phyloP scores from a whole-genome alignment of 2,113 vertebrate species.

The Emydocephalus ijimae region DNA sequence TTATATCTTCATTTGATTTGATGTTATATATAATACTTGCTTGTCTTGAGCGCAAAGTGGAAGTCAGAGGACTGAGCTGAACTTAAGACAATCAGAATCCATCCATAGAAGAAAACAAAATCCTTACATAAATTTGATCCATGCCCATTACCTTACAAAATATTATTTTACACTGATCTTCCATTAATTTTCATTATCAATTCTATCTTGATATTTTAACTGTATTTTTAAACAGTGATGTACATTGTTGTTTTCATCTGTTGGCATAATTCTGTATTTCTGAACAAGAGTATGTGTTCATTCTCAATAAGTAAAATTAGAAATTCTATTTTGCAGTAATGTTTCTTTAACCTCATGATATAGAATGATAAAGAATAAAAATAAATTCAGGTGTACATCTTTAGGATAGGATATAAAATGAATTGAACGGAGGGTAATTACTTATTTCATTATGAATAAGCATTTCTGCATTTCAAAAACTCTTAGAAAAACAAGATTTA shows the following conservation, averaged over 20 bases:
- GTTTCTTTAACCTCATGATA: neutral
- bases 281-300: neutral
- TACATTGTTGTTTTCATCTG: neutral
- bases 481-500: neutral
- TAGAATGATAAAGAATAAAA: neutral
- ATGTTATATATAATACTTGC: neutral
- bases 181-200: neutral
- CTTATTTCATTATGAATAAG: neutral
- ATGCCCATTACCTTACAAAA: neutral
- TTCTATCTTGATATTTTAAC: neutral
- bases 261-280: neutral
- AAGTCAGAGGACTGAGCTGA: neutral
- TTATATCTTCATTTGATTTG: conserved; percentile 2
- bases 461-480: neutral
- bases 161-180: neutral
- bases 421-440: neutral
- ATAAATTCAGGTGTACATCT: neutral
- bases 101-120: neutral
- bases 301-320: neutral
- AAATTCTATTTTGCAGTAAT: neutral
- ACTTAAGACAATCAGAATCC: neutral
- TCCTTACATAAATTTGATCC: neutral
- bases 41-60: neutral
- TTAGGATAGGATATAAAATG: neutral
- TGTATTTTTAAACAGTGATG: neutral